Base-by-base conservation (phyloP, 2,888 invertebrate species). In the Caprella mutica region DNA sequence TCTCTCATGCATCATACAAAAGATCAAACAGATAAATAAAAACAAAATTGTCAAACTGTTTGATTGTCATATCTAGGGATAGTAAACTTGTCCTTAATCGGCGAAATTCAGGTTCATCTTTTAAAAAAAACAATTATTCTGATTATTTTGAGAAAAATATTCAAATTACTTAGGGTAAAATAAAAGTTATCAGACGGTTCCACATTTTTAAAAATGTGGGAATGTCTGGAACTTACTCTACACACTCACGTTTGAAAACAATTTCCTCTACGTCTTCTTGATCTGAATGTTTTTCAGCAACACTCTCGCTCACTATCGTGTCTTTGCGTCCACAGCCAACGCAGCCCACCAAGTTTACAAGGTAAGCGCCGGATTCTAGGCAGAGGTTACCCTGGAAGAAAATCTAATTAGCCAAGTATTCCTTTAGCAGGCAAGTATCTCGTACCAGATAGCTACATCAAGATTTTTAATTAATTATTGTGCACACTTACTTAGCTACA, bases 341-440 rank as follows among this genome's bases (percentile, higher is more conserved):
- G 27, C 64, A 64, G 30, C 55, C 60, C 30, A 42, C 27, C 26
- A 64, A 46, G 40, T 64, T 64, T 12, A 59, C 50, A 24, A 64
- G 29, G 33, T 64, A 64, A 5, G 64, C 52, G 24, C 64, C 64
- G 3, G 64, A 52, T 50, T 64, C 64, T 46, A 64, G 64, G 56
- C 64, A 64, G 27, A 60, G 26, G 19, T 57, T 58, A 17, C 64
- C 64, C 64, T 64, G 42, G 5, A 33, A 29, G 30, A 43, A 14
- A 33, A 48, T 29, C 17, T n/a, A n/a, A n/a, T n/a, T n/a, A n/a
- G n/a, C n/a, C n/a, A n/a, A n/a, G n/a, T n/a, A n/a, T n/a, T n/a
- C n/a, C n/a, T n/a, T n/a, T n/a, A n/a, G n/a, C n/a, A n/a, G n/a
- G n/a, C n/a, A n/a, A n/a, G n/a, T n/a, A n/a, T n/a, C n/a, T n/a